Conservation (phyloP, 2,113 vertebrate species). For the Cinclus mexicanus region DNA sequence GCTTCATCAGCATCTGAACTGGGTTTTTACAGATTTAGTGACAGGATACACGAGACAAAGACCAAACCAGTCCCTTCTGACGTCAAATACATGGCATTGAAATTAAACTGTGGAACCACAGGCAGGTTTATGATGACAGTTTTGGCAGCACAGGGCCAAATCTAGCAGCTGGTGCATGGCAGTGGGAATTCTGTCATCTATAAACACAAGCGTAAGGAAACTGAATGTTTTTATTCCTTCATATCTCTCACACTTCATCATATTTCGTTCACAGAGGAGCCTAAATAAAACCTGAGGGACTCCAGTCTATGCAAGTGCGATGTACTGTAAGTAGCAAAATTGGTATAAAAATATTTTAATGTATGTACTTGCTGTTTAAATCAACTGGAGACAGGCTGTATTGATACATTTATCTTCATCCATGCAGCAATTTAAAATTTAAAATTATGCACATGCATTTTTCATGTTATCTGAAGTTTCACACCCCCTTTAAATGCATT, state of each 20-base stretch:
- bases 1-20: background rate
- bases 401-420: slow-evolving; percentile 16
- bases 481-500: background rate
- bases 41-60: background rate
- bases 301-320: background rate
- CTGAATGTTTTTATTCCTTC: background rate
- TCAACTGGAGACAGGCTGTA: background rate
- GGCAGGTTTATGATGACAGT: background rate
- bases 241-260: background rate
- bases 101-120: background rate
- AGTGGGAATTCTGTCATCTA: background rate
- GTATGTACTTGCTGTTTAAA: background rate
- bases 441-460: slow-evolving; percentile 33
- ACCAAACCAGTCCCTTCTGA: background rate
- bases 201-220: background rate
- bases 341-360: background rate
- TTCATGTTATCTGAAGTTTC: slow-evolving; percentile 29
- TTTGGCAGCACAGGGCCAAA: background rate
- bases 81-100: background rate
- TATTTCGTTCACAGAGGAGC: background rate
- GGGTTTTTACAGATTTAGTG: background rate
- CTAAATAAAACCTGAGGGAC: background rate
- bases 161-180: background rate
- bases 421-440: slow-evolving; percentile 28
- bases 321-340: background rate